Percentiles rank a stretch among this genome's conserved stretches.
Conservation (phyloP, 2,797 vertebrate genomes). For the Anguilla pacifica region DNA sequence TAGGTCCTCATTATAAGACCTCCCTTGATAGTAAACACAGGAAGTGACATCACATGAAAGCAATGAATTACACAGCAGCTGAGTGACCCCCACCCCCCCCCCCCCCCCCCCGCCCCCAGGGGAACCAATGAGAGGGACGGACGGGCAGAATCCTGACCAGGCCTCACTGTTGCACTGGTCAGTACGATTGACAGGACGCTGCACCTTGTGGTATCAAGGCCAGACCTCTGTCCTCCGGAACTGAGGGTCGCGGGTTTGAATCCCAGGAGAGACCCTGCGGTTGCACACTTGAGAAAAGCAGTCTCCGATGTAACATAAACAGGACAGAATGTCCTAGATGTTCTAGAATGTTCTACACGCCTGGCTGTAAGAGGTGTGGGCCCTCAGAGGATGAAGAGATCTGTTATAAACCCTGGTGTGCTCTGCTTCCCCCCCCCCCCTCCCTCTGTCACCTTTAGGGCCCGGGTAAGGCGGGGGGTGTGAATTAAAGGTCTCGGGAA, state of each 20-base stretch:
- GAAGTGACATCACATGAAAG: not conserved
- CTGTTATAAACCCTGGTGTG: not conserved
- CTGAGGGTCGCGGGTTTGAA: no score
- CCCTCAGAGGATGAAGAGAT: not conserved
- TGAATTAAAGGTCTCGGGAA: not conserved
- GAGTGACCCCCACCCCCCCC: no score
- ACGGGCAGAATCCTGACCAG: not conserved
- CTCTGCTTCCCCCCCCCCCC: not conserved
- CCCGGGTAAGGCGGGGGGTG: constrained; percentile 20
- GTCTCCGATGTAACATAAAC: not conserved
- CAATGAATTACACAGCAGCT: not conserved
- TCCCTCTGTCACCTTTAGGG: constrained; percentile 1
- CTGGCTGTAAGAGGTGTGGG: not conserved
- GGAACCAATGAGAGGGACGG: not conserved
- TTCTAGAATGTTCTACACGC: not conserved
- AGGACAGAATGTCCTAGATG: not conserved
- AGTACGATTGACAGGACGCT: not conserved
- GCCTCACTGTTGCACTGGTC: not conserved
- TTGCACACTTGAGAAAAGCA: not conserved
- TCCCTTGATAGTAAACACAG: not conserved
- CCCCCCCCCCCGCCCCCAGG: not conserved
- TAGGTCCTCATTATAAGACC: not conserved
- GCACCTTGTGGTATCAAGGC: not conserved
- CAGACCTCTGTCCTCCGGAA: no score
- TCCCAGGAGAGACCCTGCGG: not conserved